A percentile compares a stretch with the other conserved stretches of the same genome.
These are phyloP conservation scores for Palloptera scutellata DNA, from an alignment of 2,888 invertebrate species.

Conservation along the genomic window DNA sequence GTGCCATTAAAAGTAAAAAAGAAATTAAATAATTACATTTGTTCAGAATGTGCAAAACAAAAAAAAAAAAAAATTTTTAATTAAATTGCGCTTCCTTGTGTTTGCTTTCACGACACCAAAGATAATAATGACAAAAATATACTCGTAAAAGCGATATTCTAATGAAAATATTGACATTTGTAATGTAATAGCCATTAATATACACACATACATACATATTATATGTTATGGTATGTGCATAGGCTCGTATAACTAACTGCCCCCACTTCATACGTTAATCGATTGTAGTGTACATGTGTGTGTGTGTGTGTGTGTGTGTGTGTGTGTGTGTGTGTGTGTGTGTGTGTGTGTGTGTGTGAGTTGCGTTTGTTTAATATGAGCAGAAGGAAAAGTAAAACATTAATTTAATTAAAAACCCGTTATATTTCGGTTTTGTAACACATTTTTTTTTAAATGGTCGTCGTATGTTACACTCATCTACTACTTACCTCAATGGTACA, in stretches of 20 bases:
- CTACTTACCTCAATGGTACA: too few species aligned
- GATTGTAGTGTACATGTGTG: slow-evolving; percentile 18
- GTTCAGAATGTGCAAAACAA: too few species aligned
- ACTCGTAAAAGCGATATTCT: background rate
- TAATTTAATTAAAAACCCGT: background rate
- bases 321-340: slow-evolving; percentile 14
- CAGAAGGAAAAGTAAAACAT: background rate
- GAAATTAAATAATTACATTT: too few species aligned
- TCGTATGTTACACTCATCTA: too few species aligned
- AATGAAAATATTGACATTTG: background rate
- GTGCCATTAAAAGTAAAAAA: too few species aligned
- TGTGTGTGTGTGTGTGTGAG: slow-evolving; percentile 19
- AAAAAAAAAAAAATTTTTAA: background rate
- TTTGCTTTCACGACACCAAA: too few species aligned
- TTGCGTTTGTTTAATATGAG: background rate
- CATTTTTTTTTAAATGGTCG: slow-evolving; percentile 18
- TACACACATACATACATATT: too few species aligned
- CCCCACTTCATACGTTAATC: too few species aligned
- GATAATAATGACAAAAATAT: background rate
- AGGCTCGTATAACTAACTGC: too few species aligned
- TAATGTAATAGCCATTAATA: background rate
- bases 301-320: slow-evolving; percentile 10
- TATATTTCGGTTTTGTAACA: slow-evolving; percentile 8
- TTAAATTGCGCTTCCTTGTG: too few species aligned
- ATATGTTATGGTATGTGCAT: too few species aligned